These are phyloP conservation scores for Heliconius nattereri DNA, from an alignment of 1,140 invertebrate genomes.

Conservation along the genomic window DNA sequence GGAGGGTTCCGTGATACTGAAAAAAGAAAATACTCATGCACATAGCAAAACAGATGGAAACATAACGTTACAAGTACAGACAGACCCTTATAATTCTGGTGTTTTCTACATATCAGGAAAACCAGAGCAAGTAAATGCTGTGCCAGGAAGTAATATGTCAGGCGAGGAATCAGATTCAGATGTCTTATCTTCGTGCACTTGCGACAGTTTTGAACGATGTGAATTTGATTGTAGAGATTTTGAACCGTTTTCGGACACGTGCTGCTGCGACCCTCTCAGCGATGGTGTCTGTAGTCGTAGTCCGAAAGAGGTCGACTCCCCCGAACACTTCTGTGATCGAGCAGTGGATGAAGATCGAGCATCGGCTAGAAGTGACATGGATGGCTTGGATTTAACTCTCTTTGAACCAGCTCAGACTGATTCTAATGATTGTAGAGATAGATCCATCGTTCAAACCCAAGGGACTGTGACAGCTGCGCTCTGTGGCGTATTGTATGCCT, in stretches of 20 bases:
- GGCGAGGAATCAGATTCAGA: slow-evolving; percentile 75
- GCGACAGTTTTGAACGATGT: slow-evolving; percentile 79
- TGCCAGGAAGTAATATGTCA: slow-evolving; percentile 60
- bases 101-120: slow-evolving; percentile 74
- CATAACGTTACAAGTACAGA: slow-evolving; percentile 69
- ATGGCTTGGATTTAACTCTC: slow-evolving; percentile 85
- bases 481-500: slow-evolving; percentile 68
- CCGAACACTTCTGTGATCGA: slow-evolving; percentile 73
- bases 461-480: slow-evolving; percentile 56
- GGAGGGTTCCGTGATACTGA: slow-evolving; percentile 56
- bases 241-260: slow-evolving; percentile 82
- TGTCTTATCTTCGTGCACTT: slow-evolving; percentile 76
- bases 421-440: slow-evolving; percentile 59
- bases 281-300: slow-evolving; percentile 78
- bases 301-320: slow-evolving; percentile 76
- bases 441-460: slow-evolving; percentile 56
- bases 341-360: slow-evolving; percentile 71
- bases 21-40: slow-evolving; percentile 45
- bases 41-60: slow-evolving; percentile 53
- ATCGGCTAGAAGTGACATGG: slow-evolving; percentile 84
- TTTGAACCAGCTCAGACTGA: slow-evolving; percentile 83
- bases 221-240: slow-evolving; percentile 81
- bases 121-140: slow-evolving; percentile 59
- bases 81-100: slow-evolving; percentile 73
- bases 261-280: slow-evolving; percentile 77